phyloP scores from a whole-genome alignment of 1,140 invertebrate species.

The Drosophila setifemur region DNA sequence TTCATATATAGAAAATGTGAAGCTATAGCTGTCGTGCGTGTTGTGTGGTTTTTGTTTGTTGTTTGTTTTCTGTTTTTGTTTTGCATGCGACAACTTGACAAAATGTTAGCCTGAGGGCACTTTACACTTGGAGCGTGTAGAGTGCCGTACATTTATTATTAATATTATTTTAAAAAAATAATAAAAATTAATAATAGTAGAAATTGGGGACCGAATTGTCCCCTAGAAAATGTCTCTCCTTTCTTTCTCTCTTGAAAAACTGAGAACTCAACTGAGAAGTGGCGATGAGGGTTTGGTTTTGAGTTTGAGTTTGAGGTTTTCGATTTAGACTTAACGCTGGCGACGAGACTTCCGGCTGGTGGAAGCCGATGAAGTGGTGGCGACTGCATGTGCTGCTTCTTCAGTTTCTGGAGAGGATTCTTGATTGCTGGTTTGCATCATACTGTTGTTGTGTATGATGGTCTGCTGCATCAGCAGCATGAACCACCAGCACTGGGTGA shows the following conservation, averaged over 20 bases:
- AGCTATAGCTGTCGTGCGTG: constrained; percentile 11
- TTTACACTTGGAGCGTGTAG: constrained; percentile 66
- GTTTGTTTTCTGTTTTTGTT: neutral
- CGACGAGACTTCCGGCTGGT: neutral
- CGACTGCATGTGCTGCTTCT: constrained; percentile 2
- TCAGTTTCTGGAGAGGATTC: constrained; percentile 1
- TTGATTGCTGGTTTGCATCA: constrained; percentile 28
- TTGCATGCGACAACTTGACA: constrained; percentile 6
- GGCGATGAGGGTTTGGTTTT: no score
- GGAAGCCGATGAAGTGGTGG: constrained; percentile 5
- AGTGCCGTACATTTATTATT: constrained; percentile 60
- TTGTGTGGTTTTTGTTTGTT: constrained; percentile 10
- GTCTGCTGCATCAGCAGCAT: constrained; percentile 79
- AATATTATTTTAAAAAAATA: constrained; percentile 32
- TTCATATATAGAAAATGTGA: no score
- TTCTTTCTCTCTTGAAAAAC: constrained; percentile 3
- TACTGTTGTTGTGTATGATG: constrained; percentile 57
- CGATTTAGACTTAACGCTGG: no score
- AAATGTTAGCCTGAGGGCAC: constrained; percentile 36
- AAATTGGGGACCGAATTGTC: constrained; percentile 24
- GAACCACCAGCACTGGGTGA: constrained; percentile 78
- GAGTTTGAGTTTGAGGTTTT: no score
- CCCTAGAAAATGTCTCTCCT: no score
- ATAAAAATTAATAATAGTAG: constrained; percentile 38
- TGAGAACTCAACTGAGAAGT: constrained; percentile 16